Conservation (phyloP, 2,113 vertebrate species). For the Pipra filicauda region DNA sequence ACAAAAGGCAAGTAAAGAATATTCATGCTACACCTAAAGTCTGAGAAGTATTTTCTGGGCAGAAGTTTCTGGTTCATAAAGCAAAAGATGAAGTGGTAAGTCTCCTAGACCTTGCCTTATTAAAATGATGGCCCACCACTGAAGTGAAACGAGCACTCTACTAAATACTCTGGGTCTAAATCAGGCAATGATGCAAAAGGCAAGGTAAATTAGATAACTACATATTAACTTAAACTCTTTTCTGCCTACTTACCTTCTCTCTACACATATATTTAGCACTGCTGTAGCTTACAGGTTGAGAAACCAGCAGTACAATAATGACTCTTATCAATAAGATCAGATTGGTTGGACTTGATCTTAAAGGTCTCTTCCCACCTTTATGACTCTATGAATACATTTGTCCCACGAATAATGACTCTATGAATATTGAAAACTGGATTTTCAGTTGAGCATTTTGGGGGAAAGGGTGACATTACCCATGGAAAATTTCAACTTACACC, state of each 20-base stretch:
- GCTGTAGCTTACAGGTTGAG: neutral
- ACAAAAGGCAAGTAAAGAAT: neutral
- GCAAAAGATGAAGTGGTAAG: neutral
- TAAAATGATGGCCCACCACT: slow-evolving; percentile 27
- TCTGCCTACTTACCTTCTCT: slow-evolving; percentile 51
- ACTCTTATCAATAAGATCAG: neutral
- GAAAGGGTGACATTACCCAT: neutral
- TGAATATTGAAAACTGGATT: neutral
- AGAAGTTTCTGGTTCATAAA: slow-evolving; percentile 45
- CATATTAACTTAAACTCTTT: slow-evolving; percentile 48
- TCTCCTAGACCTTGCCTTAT: neutral
- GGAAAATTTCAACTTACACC: neutral
- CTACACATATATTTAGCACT: neutral
- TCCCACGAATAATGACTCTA: neutral
- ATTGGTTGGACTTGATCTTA: neutral
- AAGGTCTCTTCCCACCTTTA: neutral
- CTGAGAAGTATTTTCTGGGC: neutral
- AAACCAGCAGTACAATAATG: neutral
- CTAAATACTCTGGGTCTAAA: slow-evolving; percentile 26
- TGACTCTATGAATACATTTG: neutral
- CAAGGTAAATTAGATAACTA: slow-evolving; percentile 43
- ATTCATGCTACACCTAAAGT: neutral
- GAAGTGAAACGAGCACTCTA: slow-evolving; percentile 10
- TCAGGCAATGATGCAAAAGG: slow-evolving; percentile 61
- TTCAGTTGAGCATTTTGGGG: neutral